Percentiles rank a stretch among this genome's conserved stretches.
Evolutionary conservation across 2,888 invertebrate genomes (phyloP).

Genomic region (Trichogramma dendrolimi): DNA sequence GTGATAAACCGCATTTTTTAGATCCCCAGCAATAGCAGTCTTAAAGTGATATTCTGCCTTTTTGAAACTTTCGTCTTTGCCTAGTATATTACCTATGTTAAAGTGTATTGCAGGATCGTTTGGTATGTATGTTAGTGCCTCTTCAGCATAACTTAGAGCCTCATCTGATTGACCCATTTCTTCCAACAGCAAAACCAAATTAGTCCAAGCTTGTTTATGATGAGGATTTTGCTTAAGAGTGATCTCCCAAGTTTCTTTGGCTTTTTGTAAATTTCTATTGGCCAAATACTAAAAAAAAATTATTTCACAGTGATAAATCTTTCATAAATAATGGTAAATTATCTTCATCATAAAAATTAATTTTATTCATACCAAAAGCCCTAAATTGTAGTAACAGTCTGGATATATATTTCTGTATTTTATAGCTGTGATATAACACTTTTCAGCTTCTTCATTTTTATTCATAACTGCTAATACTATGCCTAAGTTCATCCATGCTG

Average conservation of each 20-base stretch:
- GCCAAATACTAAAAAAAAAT: constrained; percentile 68
- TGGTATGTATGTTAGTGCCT: constrained; percentile 69
- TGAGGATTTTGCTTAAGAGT: constrained; percentile 73
- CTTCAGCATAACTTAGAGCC: constrained; percentile 67
- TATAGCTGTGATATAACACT: constrained; percentile 77
- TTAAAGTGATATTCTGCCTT: constrained; percentile 80
- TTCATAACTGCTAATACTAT: constrained; percentile 78
- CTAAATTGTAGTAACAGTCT: constrained; percentile 91
- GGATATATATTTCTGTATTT: constrained; percentile 75
- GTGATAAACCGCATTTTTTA: constrained; percentile 74
- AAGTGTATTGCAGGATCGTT: constrained; percentile 76
- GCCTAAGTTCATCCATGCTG: constrained; percentile 98
- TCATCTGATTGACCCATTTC: constrained; percentile 65
- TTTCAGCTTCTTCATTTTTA: constrained; percentile 67
- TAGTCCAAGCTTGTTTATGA: constrained; percentile 88
- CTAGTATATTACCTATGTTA: constrained; percentile 82
- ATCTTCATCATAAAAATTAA: constrained; percentile 8
- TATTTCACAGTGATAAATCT: background rate
- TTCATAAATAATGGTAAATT: constrained; percentile 10
- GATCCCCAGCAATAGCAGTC: constrained; percentile 66
- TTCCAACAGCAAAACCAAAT: constrained; percentile 80
- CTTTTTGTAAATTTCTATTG: constrained; percentile 67
- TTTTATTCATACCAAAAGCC: constrained; percentile 70
- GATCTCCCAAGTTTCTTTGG: constrained; percentile 76
- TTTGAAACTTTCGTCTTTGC: constrained; percentile 72